phyloP scores from a whole-genome alignment of 1,140 invertebrate species.

The Streblospio benedicti region DNA sequence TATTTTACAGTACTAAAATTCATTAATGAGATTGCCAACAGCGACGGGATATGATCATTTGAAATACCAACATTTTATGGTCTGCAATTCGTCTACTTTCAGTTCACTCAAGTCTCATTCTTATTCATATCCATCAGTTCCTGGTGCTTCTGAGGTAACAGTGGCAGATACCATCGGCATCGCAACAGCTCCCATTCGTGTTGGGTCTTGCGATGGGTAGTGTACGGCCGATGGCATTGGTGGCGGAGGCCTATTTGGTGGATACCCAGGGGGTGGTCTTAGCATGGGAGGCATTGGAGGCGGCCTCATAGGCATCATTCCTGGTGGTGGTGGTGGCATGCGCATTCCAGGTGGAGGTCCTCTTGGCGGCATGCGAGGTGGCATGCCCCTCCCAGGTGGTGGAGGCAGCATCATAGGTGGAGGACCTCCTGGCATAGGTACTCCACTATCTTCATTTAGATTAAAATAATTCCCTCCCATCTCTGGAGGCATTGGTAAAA shows the following conservation, averaged over 20 bases:
- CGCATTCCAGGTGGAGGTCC: slow-evolving; percentile 27
- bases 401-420: neutral
- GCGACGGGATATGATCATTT: too few relatives aligned
- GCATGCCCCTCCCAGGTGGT: slow-evolving; percentile 1
- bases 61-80: too few relatives aligned
- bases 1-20: too few relatives aligned
- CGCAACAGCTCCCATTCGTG: slow-evolving; percentile 62
- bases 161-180: too few relatives aligned
- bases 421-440: neutral
- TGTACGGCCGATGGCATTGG: slow-evolving; percentile 54
- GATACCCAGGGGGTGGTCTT: slow-evolving; percentile 22
- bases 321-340: slow-evolving; percentile 32
- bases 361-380: slow-evolving; percentile 1
- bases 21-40: too few relatives aligned
- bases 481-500: slow-evolving; percentile 3
- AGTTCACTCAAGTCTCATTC: too few relatives aligned
- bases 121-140: too few relatives aligned
- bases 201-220: slow-evolving; percentile 91
- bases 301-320: slow-evolving; percentile 53
- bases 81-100: too few relatives aligned
- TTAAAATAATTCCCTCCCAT: neutral
- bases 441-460: neutral
- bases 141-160: too few relatives aligned
- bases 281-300: slow-evolving; percentile 50
- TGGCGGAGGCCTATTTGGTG: slow-evolving; percentile 36